Base-by-base conservation (phyloP, 2,797 vertebrate genomes). In the Cossypha heuglini region DNA sequence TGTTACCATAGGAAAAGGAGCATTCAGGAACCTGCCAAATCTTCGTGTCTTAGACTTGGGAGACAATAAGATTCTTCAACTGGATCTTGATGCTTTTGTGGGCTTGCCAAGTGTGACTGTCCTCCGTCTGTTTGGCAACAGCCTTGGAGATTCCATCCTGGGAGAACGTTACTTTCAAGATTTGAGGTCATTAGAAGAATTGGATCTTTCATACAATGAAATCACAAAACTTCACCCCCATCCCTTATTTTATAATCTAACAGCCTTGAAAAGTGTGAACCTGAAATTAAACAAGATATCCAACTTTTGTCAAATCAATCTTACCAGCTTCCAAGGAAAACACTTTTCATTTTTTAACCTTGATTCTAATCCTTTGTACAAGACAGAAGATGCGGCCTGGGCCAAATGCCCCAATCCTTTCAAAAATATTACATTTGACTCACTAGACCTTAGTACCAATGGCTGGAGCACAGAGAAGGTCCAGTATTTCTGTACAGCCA, bases 401-500 rank as follows among this genome's bases (percentile, higher is more conserved):
- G 67, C 69, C 35, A 82, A 38, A 16, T 99, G 99, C 49, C 97
- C 97, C 81, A 99, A 98, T 94, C 99, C 98, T 9, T 99, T 99
- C 61, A 97, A 82, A 96, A 97, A 97, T 51, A 97, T 99, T 80
- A 35, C 76, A 5, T 97, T 99, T 38, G 16, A 66, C 2, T 51
- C 20, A 6, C 90, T 99, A 5, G 98, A 98, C 19, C 75, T 99
- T 51, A 98, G 98, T 13, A 0, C 0, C 1, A 99, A 92, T 17
- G 92, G 97, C 69, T 98, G 98, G 73, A 82, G 45, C 3, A 93
- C 89, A 16, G 52, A 67, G 26, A 33, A 11, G n/a, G 69, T 74
- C 1, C 94, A 91, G 3, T 86, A 96, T 52, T 97, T 99, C 55
- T 98, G 97, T 73, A 86, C 40, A 63, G 98, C 98, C 48, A 97